A percentile compares a stretch with the other conserved stretches of the same genome.
These are phyloP conservation scores for Sebastes minor DNA, from an alignment of 2,797 vertebrate species.

Conservation along the genomic window DNA sequence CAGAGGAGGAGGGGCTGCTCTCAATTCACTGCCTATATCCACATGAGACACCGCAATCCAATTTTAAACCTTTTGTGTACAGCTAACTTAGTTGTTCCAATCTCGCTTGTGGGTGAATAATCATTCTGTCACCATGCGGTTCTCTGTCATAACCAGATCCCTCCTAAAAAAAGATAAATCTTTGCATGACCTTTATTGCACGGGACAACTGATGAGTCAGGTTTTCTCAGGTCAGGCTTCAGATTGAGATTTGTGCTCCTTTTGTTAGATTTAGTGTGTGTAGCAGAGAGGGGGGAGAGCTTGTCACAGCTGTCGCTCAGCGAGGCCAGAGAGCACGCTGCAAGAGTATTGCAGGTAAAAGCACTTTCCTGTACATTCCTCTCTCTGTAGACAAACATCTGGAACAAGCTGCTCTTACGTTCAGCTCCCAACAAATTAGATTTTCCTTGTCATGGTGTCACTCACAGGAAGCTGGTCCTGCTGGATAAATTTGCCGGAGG, in stretches of 20 bases:
- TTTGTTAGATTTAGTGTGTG: slow-evolving; percentile 26
- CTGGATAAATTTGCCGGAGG: not conserved
- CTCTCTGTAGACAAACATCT: slow-evolving; percentile 20
- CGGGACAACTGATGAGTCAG: slow-evolving; percentile 30
- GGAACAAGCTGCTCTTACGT: slow-evolving; percentile 19
- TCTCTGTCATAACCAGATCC: slow-evolving; percentile 40
- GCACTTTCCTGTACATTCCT: not conserved
- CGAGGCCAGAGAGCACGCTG: not conserved
- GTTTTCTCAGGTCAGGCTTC: slow-evolving; percentile 13
- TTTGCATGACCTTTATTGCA: slow-evolving; percentile 32
- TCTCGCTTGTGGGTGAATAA: slow-evolving; percentile 52
- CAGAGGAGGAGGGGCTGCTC: slow-evolving; percentile 41
- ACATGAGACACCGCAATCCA: slow-evolving; percentile 46
- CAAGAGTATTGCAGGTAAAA: slow-evolving; percentile 23
- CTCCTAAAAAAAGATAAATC: slow-evolving; percentile 35
- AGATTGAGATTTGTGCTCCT: slow-evolving; percentile 34
- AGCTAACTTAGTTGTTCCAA: slow-evolving; percentile 55
- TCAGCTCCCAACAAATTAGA: not conserved
- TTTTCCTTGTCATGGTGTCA: slow-evolving; percentile 1
- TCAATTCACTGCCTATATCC: slow-evolving; percentile 41
- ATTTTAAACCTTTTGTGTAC: slow-evolving; percentile 62
- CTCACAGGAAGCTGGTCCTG: not conserved
- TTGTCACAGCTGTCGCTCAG: slow-evolving; percentile 20
- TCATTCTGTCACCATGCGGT: slow-evolving; percentile 45
- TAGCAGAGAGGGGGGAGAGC: not conserved